Percentiles rank a stretch among this genome's conserved stretches.
These are phyloP conservation scores for Phaonia tiefii DNA, from an alignment of 2,888 invertebrate species.

Conservation along the genomic window DNA sequence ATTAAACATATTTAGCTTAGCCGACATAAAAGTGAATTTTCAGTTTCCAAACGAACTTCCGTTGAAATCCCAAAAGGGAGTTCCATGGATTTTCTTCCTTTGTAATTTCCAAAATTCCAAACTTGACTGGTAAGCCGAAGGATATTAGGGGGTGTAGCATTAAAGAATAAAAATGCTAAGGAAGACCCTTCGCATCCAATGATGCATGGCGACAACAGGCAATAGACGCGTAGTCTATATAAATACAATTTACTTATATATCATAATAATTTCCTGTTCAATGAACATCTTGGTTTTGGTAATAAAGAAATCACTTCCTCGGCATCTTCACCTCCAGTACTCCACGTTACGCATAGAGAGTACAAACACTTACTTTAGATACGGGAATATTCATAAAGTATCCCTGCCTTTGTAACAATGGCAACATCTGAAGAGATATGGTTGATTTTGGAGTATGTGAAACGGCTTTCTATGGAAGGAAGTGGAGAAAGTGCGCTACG, in stretches of 20 bases:
- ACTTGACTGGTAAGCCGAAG: background rate
- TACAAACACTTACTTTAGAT: conserved; percentile 7
- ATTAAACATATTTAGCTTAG: conserved; percentile 4
- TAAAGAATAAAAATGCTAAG: background rate
- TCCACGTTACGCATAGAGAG: background rate
- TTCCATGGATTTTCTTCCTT: background rate
- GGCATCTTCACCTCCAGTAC: background rate
- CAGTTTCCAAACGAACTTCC: conserved; percentile 9
- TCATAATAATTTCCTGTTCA: conserved; percentile 69
- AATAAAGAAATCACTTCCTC: conserved; percentile 49
- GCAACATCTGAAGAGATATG: background rate
- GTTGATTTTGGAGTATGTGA: background rate
- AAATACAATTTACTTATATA: conserved; percentile 58
- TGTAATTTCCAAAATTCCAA: background rate
- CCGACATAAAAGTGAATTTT: background rate
- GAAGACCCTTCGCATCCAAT: conserved; percentile 17
- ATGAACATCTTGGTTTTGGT: conserved; percentile 64
- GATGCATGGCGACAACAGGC: conserved; percentile 34
- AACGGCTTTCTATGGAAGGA: conserved; percentile 23
- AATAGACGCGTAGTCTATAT: conserved; percentile 48
- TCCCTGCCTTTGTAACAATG: background rate
- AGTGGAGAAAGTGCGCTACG: conserved; percentile 6
- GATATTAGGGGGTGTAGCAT: too few species aligned
- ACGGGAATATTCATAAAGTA: background rate
- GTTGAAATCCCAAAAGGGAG: conserved; percentile 33